These are phyloP conservation scores for Staurois parvus DNA, from an alignment of 2,797 vertebrate genomes.

Conservation along the genomic window DNA sequence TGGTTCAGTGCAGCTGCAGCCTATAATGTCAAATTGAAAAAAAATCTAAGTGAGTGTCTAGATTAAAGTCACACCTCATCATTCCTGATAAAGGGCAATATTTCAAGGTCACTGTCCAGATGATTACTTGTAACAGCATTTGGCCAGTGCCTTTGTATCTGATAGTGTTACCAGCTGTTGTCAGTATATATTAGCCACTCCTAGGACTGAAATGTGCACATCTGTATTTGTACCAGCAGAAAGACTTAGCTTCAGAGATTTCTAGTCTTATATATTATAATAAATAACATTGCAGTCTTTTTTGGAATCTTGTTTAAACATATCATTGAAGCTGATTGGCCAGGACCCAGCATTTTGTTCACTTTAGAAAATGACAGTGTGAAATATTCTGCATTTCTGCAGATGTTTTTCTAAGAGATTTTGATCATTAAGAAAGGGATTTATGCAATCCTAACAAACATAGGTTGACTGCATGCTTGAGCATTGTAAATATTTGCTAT, in stretches of 20 bases:
- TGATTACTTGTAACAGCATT: constrained; percentile 67
- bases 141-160: constrained; percentile 62
- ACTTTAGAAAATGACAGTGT: constrained; percentile 31
- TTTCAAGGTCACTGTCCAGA: constrained; percentile 71
- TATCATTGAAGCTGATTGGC: neutral
- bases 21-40: constrained; percentile 66
- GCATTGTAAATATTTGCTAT: constrained; percentile 56
- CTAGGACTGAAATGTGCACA: neutral
- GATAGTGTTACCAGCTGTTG: constrained; percentile 65
- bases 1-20: constrained; percentile 65
- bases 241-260: neutral
- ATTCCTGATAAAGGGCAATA: constrained; percentile 68
- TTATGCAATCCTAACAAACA: constrained; percentile 51
- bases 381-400: constrained; percentile 39
- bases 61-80: constrained; percentile 72
- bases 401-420: constrained; percentile 56
- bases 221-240: neutral
- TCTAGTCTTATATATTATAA: too few relatives aligned
- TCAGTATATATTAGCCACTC: constrained; percentile 5
- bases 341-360: constrained; percentile 1
- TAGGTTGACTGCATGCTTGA: constrained; percentile 42
- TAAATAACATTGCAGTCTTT: too few relatives aligned
- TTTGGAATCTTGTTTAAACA: neutral
- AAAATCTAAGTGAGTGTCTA: constrained; percentile 67
- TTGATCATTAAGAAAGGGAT: constrained; percentile 51